Conservation (phyloP, 2,113 vertebrate species). For the Sphaerodactylus townsendi region DNA sequence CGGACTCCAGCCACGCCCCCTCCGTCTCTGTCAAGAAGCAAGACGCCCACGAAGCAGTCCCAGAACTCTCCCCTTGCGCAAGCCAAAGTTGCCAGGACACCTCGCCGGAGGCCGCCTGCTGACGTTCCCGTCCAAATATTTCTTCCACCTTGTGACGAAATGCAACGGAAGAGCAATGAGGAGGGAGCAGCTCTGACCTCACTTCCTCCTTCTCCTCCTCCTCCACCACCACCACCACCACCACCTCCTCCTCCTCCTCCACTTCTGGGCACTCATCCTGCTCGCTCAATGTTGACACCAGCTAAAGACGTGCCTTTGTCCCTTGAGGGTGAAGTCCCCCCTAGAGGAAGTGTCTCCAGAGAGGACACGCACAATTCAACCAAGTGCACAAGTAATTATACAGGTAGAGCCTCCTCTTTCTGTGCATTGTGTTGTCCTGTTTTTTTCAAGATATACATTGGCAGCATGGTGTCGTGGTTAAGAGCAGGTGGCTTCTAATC, state of each 20-base stretch:
- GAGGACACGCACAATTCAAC: conserved; percentile 54
- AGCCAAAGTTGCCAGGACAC: conserved; percentile 28
- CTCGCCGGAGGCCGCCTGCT: conserved; percentile 26
- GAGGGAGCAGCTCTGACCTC: neutral
- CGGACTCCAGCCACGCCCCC: conserved; percentile 12
- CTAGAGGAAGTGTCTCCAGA: neutral
- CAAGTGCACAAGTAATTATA: conserved; percentile 70
- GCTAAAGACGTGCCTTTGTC: conserved; percentile 65
- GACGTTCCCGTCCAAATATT: conserved; percentile 75
- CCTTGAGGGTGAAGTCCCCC: conserved; percentile 56
- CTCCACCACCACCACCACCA: neutral
- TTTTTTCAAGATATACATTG: too few species aligned
- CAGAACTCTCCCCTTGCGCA: conserved; percentile 15
- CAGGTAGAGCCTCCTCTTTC: conserved; percentile 79
- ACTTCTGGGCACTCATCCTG: neutral
- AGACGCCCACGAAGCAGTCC: conserved; percentile 41
- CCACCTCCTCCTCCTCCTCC: neutral
- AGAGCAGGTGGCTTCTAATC: too few species aligned
- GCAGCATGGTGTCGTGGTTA: too few species aligned
- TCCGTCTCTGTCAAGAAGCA: conserved; percentile 59
- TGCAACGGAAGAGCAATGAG: neutral
- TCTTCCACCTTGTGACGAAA: conserved; percentile 41
- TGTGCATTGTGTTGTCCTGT: neutral
- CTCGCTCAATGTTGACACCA: neutral
- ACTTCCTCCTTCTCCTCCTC: neutral